A percentile compares a stretch with the other conserved stretches of the same genome.
These are phyloP conservation scores for Psittacula cyanocephala DNA, from an alignment of 2,113 vertebrate genomes.

Conservation along the genomic window DNA sequence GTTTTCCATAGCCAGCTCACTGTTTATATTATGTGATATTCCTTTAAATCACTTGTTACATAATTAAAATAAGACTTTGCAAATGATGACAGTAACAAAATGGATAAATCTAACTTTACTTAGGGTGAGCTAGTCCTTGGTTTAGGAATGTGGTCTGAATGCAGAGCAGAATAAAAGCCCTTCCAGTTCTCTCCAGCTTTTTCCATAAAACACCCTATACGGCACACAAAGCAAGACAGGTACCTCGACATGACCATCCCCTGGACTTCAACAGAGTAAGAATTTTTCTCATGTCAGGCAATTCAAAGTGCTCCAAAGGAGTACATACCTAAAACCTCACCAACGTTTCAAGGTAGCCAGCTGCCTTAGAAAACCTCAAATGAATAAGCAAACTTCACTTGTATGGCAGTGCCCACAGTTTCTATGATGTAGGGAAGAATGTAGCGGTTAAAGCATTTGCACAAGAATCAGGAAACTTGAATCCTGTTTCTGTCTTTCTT, in stretches of 20 bases:
- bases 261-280: background rate
- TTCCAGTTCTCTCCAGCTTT: background rate
- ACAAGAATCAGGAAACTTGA: background rate
- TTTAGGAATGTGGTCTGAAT: background rate
- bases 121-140: background rate
- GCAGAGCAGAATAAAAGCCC: background rate
- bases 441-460: background rate
- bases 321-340: background rate
- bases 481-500: background rate
- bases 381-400: background rate
- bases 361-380: background rate
- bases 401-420: background rate
- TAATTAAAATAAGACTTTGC: background rate
- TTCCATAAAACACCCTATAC: background rate
- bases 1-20: background rate
- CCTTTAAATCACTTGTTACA: background rate
- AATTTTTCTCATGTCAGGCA: background rate
- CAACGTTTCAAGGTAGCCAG: background rate
- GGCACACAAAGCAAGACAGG: background rate
- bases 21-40: background rate
- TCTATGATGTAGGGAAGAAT: background rate
- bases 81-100: background rate
- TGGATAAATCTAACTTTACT: background rate
- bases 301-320: background rate
- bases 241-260: accelerated